Evolutionary conservation across 2,797 vertebrate genomes (phyloP).

Genomic region (Capromys pilorides): DNA sequence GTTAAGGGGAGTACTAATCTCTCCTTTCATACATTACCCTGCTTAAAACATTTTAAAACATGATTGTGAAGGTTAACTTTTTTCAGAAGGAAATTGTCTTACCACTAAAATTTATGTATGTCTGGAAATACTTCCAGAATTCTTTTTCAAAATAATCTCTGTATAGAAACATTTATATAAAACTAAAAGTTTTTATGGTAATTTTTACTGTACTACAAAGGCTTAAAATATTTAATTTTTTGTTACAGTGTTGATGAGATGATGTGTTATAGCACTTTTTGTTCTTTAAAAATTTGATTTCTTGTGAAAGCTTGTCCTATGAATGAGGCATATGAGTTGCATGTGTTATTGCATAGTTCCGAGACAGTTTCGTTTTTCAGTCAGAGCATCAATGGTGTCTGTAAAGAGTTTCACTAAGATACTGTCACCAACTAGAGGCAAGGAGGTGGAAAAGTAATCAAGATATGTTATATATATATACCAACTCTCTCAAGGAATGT

Average conservation of each 20-base stretch:
- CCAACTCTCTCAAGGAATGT: not conserved
- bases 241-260: not conserved
- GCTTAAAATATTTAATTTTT: not conserved
- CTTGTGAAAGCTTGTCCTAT: not conserved
- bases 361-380: not conserved
- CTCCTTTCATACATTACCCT: not conserved
- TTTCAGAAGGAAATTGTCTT: constrained; percentile 1
- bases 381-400: not conserved
- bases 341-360: not conserved
- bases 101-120: constrained; percentile 10
- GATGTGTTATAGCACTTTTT: not conserved
- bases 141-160: not conserved
- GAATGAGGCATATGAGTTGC: not conserved
- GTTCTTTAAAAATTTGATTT: not conserved
- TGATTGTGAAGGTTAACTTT: not conserved
- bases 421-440: not conserved
- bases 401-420: not conserved
- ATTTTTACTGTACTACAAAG: not conserved
- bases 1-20: too few relatives aligned
- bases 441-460: not conserved
- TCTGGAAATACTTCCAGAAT: constrained; percentile 5
- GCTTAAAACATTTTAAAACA: constrained; percentile 22
- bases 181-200: not conserved
- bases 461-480: not conserved
- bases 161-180: constrained; percentile 1